Conservation (phyloP, 2,797 vertebrate species). For the Phrynocephalus guinanensis region DNA sequence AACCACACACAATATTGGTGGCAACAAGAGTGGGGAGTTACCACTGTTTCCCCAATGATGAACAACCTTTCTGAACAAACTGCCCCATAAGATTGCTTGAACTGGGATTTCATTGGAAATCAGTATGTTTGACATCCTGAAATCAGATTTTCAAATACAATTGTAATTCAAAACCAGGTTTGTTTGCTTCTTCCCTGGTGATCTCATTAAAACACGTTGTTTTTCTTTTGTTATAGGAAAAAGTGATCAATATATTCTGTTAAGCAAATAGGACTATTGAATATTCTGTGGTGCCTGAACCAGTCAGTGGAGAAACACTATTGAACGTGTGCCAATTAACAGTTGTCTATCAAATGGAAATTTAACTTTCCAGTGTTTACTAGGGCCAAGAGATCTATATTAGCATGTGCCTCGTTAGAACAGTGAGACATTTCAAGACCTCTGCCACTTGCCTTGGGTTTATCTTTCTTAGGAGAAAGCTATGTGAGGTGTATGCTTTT, state of each 20-base stretch:
- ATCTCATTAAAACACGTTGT: constrained; percentile 1
- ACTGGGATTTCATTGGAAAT: neutral
- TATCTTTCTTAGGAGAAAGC: neutral
- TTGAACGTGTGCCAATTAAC: neutral
- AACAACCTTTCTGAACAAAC: neutral
- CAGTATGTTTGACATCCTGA: neutral
- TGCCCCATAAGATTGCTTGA: neutral
- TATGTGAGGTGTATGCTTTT: neutral
- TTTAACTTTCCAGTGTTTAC: neutral
- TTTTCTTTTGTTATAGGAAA: constrained; percentile 12
- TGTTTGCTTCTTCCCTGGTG: accelerated
- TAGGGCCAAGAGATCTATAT: neutral
- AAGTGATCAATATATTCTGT: neutral
- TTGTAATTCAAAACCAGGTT: neutral
- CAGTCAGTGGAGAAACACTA: neutral
- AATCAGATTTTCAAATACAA: neutral
- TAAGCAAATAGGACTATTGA: constrained; percentile 17
- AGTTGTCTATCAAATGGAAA: neutral
- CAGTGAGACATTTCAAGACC: neutral
- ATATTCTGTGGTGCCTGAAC: neutral
- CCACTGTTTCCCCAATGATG: neutral
- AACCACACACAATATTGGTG: neutral
- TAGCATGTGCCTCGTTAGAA: neutral
- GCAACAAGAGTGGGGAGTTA: too few species aligned
- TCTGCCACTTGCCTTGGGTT: neutral